These are phyloP conservation scores for Vipera ursinii DNA, from an alignment of 2,797 vertebrate genomes.

Conservation along the genomic window DNA sequence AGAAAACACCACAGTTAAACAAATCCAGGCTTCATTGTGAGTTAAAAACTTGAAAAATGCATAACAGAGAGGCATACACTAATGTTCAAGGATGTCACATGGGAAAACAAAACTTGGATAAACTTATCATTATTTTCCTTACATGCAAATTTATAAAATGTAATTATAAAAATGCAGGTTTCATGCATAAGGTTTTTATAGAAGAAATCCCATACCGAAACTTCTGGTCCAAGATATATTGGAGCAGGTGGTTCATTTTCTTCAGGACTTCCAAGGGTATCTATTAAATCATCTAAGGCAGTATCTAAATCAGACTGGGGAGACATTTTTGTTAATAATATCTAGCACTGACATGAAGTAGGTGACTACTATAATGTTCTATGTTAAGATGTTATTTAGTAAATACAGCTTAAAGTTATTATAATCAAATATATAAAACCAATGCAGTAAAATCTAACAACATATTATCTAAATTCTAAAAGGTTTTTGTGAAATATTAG, in stretches of 20 bases:
- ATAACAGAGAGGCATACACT: neutral
- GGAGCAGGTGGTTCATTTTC: constrained; percentile 54
- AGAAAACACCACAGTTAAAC: too few relatives aligned
- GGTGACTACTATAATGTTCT: neutral
- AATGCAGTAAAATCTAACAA: neutral
- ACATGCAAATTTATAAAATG: neutral
- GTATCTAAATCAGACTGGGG: constrained; percentile 66
- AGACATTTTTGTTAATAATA: neutral
- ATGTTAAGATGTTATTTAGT: neutral
- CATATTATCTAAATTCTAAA: neutral
- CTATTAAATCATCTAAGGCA: constrained; percentile 72
- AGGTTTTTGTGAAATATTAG: neutral
- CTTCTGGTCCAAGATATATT: constrained; percentile 65
- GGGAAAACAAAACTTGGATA: neutral
- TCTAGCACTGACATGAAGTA: neutral
- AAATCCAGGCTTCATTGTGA: neutral
- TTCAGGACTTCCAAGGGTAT: constrained; percentile 66
- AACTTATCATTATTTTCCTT: neutral
- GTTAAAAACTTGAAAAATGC: neutral
- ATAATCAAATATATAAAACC: neutral
- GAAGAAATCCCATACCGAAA: constrained; percentile 59
- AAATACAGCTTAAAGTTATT: neutral
- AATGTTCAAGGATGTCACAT: neutral
- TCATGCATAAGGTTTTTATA: neutral
- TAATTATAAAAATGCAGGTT: neutral